phyloP scores from a whole-genome alignment of 1,140 invertebrate genomes.

The Hestina assimilis region DNA sequence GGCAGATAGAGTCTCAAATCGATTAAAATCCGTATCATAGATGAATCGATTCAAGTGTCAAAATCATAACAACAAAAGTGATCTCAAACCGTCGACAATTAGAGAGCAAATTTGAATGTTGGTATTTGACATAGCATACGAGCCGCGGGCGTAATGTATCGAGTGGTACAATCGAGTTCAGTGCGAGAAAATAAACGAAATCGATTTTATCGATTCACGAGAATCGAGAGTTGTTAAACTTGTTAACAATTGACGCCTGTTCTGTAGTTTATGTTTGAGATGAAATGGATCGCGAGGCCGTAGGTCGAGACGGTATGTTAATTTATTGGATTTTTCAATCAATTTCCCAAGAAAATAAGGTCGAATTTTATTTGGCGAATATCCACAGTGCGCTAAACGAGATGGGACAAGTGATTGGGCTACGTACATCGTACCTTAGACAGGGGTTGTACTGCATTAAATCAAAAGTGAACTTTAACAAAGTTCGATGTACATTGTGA shows the following conservation, averaged over 20 bases:
- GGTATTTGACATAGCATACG: slow-evolving; percentile 45
- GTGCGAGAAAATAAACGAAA: slow-evolving; percentile 70
- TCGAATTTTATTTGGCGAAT: slow-evolving; percentile 30
- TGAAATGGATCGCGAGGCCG: slow-evolving; percentile 71
- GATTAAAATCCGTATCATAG: slow-evolving; percentile 22
- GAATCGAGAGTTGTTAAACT: slow-evolving; percentile 74
- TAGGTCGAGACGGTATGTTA: slow-evolving; percentile 50
- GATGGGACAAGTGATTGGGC: slow-evolving; percentile 63
- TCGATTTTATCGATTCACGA: slow-evolving; percentile 71
- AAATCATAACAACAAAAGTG: slow-evolving; percentile 50
- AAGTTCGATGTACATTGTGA: slow-evolving; percentile 28
- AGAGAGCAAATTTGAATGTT: slow-evolving; percentile 47
- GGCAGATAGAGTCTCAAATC: slow-evolving; percentile 35
- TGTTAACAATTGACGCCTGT: slow-evolving; percentile 75
- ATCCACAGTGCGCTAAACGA: slow-evolving; percentile 50
- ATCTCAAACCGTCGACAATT: slow-evolving; percentile 41
- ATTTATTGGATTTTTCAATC: slow-evolving; percentile 27
- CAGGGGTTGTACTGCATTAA: slow-evolving; percentile 26
- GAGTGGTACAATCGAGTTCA: slow-evolving; percentile 65
- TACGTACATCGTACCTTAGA: slow-evolving; percentile 37
- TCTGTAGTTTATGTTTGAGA: slow-evolving; percentile 72
- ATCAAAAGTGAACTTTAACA: slow-evolving; percentile 29
- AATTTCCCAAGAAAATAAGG: slow-evolving; percentile 22
- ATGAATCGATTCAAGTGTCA: slow-evolving; percentile 53
- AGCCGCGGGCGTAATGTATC: slow-evolving; percentile 50